Conservation (phyloP, 2,888 invertebrate genomes). For the Teleogryllus oceanicus region DNA sequence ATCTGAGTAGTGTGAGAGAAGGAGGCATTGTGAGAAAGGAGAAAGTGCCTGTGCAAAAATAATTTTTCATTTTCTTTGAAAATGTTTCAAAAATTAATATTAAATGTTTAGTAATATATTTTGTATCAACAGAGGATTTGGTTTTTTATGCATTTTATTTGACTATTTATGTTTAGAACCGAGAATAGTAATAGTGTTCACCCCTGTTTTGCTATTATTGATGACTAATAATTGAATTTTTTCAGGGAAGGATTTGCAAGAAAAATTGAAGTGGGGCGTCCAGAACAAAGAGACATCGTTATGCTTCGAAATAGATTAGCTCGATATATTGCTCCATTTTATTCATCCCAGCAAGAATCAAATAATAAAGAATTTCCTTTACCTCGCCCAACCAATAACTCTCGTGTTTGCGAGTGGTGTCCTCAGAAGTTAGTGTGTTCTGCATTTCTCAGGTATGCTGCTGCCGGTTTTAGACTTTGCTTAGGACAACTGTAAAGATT, state of each 20-base stretch:
- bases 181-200: too few relatives aligned
- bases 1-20: too few relatives aligned
- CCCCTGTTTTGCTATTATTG: neutral
- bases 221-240: neutral
- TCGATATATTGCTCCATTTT: neutral
- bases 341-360: neutral
- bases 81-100: too few relatives aligned
- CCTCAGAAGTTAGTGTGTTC: neutral
- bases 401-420: neutral
- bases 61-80: too few relatives aligned
- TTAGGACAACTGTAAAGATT: too few relatives aligned
- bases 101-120: too few relatives aligned
- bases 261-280: neutral
- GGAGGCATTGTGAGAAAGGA: too few relatives aligned
- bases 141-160: too few relatives aligned
- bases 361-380: neutral
- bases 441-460: neutral
- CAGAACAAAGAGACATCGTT: neutral
- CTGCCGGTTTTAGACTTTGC: too few relatives aligned
- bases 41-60: too few relatives aligned
- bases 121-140: too few relatives aligned
- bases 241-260: constrained; percentile 1
- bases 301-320: neutral
- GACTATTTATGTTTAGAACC: too few relatives aligned
- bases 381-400: neutral